These are phyloP conservation scores for Narcine bancroftii DNA, from an alignment of 2,113 vertebrate genomes.

Conservation along the genomic window DNA sequence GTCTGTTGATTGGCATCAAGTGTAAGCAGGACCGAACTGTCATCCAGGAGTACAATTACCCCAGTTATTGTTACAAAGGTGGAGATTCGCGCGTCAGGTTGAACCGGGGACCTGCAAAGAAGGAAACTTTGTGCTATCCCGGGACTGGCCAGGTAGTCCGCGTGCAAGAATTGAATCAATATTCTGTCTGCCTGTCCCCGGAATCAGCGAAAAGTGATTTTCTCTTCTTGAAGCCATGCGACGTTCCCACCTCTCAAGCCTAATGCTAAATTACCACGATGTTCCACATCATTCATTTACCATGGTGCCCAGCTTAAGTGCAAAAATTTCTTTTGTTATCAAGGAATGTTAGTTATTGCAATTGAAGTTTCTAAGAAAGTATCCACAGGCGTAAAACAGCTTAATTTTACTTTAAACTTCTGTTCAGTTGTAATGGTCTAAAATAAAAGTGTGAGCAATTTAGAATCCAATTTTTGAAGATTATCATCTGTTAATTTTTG, in stretches of 20 bases:
- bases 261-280: neutral
- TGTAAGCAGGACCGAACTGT: neutral
- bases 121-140: slow-evolving; percentile 1
- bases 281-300: neutral
- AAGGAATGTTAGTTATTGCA: too few species aligned
- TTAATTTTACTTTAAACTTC: too few species aligned
- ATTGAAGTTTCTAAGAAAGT: too few species aligned
- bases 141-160: neutral
- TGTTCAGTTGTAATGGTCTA: too few species aligned
- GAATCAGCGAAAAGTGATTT: slow-evolving; percentile 28
- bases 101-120: neutral
- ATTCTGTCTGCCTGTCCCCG: neutral
- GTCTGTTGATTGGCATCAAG: slow-evolving; percentile 7
- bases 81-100: too few species aligned
- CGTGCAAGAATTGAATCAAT: neutral
- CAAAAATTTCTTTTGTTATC: too few species aligned
- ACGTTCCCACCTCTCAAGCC: neutral
- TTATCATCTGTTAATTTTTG: too few species aligned
- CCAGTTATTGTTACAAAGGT: neutral
- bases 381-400: too few species aligned
- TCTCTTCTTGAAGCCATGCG: neutral
- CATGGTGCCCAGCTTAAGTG: too few species aligned
- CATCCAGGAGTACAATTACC: neutral
- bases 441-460: too few species aligned
- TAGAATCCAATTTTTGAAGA: too few species aligned